phyloP scores from a whole-genome alignment of 2,113 vertebrate species.

The Labeo catla region DNA sequence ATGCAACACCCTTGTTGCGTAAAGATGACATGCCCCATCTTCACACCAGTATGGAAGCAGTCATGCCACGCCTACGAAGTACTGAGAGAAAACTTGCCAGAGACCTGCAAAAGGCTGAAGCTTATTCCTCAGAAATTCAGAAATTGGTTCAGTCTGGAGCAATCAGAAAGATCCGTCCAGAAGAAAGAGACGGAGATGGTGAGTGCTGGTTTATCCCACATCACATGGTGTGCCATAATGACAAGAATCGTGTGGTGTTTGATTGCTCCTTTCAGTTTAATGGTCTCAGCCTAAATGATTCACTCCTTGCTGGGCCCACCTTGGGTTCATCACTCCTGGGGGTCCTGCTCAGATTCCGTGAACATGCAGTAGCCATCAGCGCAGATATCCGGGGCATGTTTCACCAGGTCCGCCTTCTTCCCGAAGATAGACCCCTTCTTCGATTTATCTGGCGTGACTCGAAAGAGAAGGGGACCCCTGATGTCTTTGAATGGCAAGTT shows the following conservation, averaged over 20 bases:
- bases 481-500: constrained; percentile 4
- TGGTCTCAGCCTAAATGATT: constrained; percentile 21
- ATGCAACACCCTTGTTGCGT: constrained; percentile 37
- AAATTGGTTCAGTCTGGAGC: neutral
- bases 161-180: too few relatives aligned
- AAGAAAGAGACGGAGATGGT: too few relatives aligned
- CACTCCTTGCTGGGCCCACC: constrained; percentile 1
- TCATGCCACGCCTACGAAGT: too few relatives aligned
- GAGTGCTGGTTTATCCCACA: constrained; percentile 15
- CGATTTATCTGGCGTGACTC: neutral
- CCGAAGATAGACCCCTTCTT: neutral
- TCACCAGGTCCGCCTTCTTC: neutral
- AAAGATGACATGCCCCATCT: neutral
- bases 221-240: constrained; percentile 15
- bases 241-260: constrained; percentile 15
- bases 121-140: constrained; percentile 16
- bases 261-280: constrained; percentile 26
- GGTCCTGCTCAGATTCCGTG: neutral
- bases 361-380: neutral
- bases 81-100: too few relatives aligned
- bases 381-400: constrained; percentile 1
- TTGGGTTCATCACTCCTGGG: constrained; percentile 14
- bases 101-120: neutral
- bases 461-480: neutral
- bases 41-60: neutral